These are phyloP conservation scores for Enteromius fasciolatus DNA, from an alignment of 2,797 vertebrate genomes.

Conservation along the genomic window DNA sequence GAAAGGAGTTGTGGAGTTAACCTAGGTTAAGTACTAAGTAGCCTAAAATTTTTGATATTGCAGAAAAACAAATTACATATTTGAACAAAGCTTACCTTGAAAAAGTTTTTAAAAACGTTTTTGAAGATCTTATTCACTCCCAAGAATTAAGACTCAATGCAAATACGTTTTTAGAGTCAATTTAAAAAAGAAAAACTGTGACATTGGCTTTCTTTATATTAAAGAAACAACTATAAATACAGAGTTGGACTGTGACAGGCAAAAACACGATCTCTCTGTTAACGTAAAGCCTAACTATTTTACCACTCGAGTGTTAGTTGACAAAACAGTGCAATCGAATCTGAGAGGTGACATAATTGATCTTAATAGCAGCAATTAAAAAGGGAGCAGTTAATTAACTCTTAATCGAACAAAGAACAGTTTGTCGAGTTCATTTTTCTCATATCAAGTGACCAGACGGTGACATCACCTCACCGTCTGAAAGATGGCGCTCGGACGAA, in stretches of 20 bases:
- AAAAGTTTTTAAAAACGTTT: neutral
- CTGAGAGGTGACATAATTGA: constrained; percentile 38
- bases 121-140: neutral
- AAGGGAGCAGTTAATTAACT: constrained; percentile 7
- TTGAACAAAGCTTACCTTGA: neutral
- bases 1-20: neutral
- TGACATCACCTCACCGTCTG: constrained; percentile 31
- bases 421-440: constrained; percentile 46
- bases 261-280: neutral
- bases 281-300: neutral
- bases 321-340: constrained; percentile 52
- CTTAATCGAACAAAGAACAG: constrained; percentile 42
- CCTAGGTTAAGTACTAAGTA: neutral
- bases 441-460: constrained; percentile 35
- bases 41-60: neutral
- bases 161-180: neutral
- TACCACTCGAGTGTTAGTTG: constrained; percentile 43
- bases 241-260: neutral
- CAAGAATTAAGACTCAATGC: no score
- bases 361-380: constrained; percentile 57
- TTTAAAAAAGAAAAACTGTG: neutral
- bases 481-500: neutral
- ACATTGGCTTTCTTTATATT: neutral
- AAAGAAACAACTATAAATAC: neutral
- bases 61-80: neutral